Evolutionary conservation across 2,888 invertebrate genomes (phyloP).

Genomic region (Sminthurides aquaticus): DNA sequence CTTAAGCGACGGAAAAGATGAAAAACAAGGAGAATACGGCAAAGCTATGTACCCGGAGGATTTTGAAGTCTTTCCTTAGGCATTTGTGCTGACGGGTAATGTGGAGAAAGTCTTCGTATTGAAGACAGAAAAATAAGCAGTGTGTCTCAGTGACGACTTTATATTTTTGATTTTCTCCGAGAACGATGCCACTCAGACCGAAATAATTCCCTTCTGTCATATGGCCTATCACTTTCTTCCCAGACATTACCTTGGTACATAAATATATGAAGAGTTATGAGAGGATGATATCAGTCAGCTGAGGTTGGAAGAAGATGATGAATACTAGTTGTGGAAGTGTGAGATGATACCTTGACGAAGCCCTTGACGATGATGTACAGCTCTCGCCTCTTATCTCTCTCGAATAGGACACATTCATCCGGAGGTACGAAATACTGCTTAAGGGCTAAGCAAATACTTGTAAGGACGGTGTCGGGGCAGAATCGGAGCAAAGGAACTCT

Average conservation of each 20-base stretch:
- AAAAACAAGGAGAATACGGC: too few relatives aligned
- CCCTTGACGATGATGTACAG: constrained; percentile 41
- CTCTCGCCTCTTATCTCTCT: constrained; percentile 32
- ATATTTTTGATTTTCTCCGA: constrained; percentile 28
- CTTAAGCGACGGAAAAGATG: too few relatives aligned
- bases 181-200: constrained; percentile 35
- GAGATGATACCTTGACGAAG: constrained; percentile 29
- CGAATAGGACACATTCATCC: constrained; percentile 32
- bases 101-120: constrained; percentile 28
- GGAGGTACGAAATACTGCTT: constrained; percentile 39
- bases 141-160: constrained; percentile 33
- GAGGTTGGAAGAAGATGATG: too few relatives aligned
- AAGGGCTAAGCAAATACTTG: constrained; percentile 25
- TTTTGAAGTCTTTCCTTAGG: constrained; percentile 27
- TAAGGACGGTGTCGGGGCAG: constrained; percentile 20
- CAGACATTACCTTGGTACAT: constrained; percentile 20
- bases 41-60: constrained; percentile 29
- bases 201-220: constrained; percentile 38
- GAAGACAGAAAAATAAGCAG: constrained; percentile 36
- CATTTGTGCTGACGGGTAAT: constrained; percentile 24
- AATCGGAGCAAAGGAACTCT: constrained; percentile 37
- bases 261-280: too few relatives aligned
- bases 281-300: too few relatives aligned
- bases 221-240: constrained; percentile 26
- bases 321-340: too few relatives aligned